Base-by-base conservation (phyloP, 2,797 vertebrate species). In the Helostoma temminkii region DNA sequence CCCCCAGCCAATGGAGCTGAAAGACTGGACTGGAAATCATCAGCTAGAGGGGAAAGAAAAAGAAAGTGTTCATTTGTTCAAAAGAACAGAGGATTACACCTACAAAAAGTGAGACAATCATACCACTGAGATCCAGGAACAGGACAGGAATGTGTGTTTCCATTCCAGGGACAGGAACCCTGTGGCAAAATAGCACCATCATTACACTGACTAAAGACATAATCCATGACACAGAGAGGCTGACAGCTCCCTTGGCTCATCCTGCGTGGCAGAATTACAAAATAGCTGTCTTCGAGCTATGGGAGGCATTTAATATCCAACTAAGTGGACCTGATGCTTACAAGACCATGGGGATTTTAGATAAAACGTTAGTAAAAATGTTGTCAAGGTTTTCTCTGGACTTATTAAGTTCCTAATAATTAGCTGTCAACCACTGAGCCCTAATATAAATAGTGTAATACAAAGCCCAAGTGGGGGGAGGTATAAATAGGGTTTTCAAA, bases 141-240 rank as follows among this genome's bases (percentile, higher is more conserved):
- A 98, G 94, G 64, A 98, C 98, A 2, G 97, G 97, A 84, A 98
- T 95, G 86, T 99, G 97, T 0, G 95, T 97, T 84, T 99, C 98
- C 98, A 99, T 99, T 50, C 98, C 98, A 56, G 95, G 86, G 48
- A 95, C 94, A 6, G 98, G 97, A 49, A 96, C 96, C 95, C 98
- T 99, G 83, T 4, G 49, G 73, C 77, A 43, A 63, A 22, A 66
- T 47, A 16, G 42, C 19, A 39, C 1, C 19, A 22, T 74, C 36
- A 74, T 56, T 50, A 43, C 6, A 47, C 4, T 2, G 37, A 49
- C 15, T 25, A 9, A 54, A 79, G 41, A 48, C 25, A 36, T 34
- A 15, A 15, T 34, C 3, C 15, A 4, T 8, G 25, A 50, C 1
- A 46, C 37, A 52, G 52, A 30, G 32, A 10, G 25, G 22, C 30